Conservation (phyloP, 1,140 invertebrate genomes). For the Brachionus rotundiformis region DNA sequence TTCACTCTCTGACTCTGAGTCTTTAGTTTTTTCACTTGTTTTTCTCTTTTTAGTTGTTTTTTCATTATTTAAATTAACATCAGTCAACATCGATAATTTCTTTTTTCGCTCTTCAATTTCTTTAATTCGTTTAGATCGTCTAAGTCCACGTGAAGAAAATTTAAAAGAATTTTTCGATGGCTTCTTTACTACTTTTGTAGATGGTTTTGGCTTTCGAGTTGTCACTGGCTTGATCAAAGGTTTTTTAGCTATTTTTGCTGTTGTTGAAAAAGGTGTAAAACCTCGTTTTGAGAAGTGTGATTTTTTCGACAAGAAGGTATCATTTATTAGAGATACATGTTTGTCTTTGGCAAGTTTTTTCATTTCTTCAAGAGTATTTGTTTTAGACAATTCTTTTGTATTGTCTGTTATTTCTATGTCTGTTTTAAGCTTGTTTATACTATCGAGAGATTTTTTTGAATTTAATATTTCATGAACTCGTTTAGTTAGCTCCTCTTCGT, state of each 20-base stretch:
- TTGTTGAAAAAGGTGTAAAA: not conserved
- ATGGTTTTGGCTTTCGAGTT: not conserved
- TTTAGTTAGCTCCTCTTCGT: constrained; percentile 31
- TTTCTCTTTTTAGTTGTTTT: not conserved
- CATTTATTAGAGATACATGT: too few relatives aligned
- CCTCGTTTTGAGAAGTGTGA: not conserved
- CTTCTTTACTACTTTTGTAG: not conserved
- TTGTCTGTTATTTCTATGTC: not conserved
- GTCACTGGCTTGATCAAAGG: not conserved
- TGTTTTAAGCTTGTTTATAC: not conserved
- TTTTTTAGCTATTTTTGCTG: not conserved
- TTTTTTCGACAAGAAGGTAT: too few relatives aligned
- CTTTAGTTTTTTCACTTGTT: not conserved
- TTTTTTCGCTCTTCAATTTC: constrained; percentile 4
- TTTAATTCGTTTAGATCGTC: constrained; percentile 15
- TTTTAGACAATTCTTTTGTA: not conserved
- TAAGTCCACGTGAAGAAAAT: not conserved
- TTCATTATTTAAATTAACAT: not conserved
- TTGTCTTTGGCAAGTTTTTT: not conserved
- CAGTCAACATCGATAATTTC: not conserved
- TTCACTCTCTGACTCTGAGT: not conserved
- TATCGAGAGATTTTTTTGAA: not conserved
- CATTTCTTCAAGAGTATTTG: constrained; percentile 11
- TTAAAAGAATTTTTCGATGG: not conserved
- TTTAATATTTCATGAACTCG: constrained; percentile 37